Evolutionary conservation across 2,888 invertebrate species (phyloP), one percentile per base, ranked within the genome.

Genomic region (Gasteruption jaculator): DNA sequence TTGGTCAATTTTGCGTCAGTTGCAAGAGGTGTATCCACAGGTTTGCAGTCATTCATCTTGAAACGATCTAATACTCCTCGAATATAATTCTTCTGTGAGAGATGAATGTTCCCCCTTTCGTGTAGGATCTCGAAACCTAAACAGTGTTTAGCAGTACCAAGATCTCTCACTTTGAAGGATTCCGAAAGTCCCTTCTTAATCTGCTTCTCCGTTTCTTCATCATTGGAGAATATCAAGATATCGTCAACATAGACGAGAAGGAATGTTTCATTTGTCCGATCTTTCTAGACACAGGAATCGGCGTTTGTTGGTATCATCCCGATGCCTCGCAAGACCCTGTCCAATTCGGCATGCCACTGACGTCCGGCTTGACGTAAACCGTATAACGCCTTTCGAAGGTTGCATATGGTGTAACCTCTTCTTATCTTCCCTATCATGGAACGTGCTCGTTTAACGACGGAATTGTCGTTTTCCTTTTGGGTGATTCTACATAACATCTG

Each of bases 341-440:
- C 29, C 21, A 50, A 34, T 26, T 34, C 47, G 4, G 19, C 4
- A 35, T 50, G 14, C 44, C 52, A 45, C 21, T 36, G 27, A 26
- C 44, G 22, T 26, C 42, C 45, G 10, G 53, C 43, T 32, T 49
- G 45, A n/a, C n/a, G n/a, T n/a, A n/a, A n/a, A n/a, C n/a, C n/a
- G n/a, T n/a, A n/a, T n/a, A n/a, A n/a, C n/a, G 49, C 41, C 15
- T 39, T 49, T 30, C 48, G 43, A 11, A 54, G 25, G 7, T 24
- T 21, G 20, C 45, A 48, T 5, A 54, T 47, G 29, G 40, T 41
- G 24, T 44, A 14, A 20, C 40, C 16, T 38, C 35, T 21, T 24
- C 12, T 20, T 19, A 43, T 14, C 10, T n/a, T 30, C 6, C 18
- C 8, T 12, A 37, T 8, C 46, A 36, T 36, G 36, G 25, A 22